Base-by-base conservation (phyloP, 2,113 vertebrate genomes). In the Macquaria australasica region DNA sequence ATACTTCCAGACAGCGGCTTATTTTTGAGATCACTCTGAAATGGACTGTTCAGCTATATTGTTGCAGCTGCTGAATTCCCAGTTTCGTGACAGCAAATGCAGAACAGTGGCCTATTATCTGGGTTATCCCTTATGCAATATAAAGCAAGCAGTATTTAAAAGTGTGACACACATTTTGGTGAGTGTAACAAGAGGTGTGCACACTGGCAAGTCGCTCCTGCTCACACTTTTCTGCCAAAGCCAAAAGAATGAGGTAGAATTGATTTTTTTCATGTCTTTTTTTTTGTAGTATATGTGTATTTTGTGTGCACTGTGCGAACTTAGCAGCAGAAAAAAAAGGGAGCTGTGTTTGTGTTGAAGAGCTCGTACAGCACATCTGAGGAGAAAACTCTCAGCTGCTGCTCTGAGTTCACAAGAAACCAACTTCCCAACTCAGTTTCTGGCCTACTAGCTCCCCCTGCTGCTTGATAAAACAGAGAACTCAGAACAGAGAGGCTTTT, bases 401-500 rank as follows among this genome's bases (percentile, higher is more conserved):
- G 50, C 77, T 85, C 51, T n/a, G 18, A 85, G 56, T 83, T 73
- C 75, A 82, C 23, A 59, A 71, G 4, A 82, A 84, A 55, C 41
- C 25, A 88, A 83, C 83, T 84, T 62, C 21, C 12, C 3, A 48
- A 66, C 48, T 79, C 85, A 16, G 85, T 95, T 92, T 91, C 87
- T 92, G 89, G 92, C 93, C 82, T 73, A 89, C 92, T 89, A 95
- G 93, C 95, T 58, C 94, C 95, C 94, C 95, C 95, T 95, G 92
- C 85, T 94, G 94, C 72, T 77, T 18, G 8, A 20, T 18, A 34
- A 25, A n/a, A 41, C 18, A 14, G 7, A n/a, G 7, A 28, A 51
- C 20, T 20, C 34, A 53, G 78, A 64, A 31, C n/a, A 31, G 39
- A 58, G 18, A 59, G 23, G 20, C 28, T 31, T 15, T 68, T 55